Percentiles rank a stretch among this genome's conserved stretches.
Evolutionary conservation across 2,888 invertebrate genomes (phyloP).

Genomic region (Hyposoter dolosus): DNA sequence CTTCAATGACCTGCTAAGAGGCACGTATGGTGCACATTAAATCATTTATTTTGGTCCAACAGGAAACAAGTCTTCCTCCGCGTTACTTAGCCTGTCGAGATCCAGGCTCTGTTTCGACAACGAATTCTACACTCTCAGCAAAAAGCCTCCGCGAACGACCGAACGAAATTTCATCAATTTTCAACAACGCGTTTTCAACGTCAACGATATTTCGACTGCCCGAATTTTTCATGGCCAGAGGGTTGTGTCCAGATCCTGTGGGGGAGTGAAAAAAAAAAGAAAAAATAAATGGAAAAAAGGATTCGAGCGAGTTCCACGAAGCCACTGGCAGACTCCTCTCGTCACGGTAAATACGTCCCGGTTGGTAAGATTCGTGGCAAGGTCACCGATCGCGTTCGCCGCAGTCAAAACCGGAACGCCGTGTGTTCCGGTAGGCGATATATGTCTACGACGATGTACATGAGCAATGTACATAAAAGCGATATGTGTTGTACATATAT

Average conservation of each 20-base stretch:
- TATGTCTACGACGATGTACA: slow-evolving; percentile 11
- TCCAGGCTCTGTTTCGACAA: neutral
- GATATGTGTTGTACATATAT: slow-evolving; percentile 14
- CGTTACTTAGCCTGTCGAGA: neutral
- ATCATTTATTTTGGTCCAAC: slow-evolving; percentile 10
- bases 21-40: slow-evolving; percentile 6
- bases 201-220: neutral
- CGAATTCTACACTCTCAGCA: no score
- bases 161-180: no score
- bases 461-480: slow-evolving; percentile 7
- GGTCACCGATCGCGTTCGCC: slow-evolving; percentile 59
- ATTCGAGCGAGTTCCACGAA: slow-evolving; percentile 57
- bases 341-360: slow-evolving; percentile 59
- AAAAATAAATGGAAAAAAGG: neutral
- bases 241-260: neutral
- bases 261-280: neutral
- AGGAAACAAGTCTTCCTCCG: neutral
- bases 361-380: slow-evolving; percentile 62
- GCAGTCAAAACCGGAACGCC: slow-evolving; percentile 58
- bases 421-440: slow-evolving; percentile 56
- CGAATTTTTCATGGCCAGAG: neutral
- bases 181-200: no score
- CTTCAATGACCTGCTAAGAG: neutral
- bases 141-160: no score
- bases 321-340: slow-evolving; percentile 41